Base-by-base conservation (phyloP, 2,113 vertebrate genomes). In the Megaceryle torquata region DNA sequence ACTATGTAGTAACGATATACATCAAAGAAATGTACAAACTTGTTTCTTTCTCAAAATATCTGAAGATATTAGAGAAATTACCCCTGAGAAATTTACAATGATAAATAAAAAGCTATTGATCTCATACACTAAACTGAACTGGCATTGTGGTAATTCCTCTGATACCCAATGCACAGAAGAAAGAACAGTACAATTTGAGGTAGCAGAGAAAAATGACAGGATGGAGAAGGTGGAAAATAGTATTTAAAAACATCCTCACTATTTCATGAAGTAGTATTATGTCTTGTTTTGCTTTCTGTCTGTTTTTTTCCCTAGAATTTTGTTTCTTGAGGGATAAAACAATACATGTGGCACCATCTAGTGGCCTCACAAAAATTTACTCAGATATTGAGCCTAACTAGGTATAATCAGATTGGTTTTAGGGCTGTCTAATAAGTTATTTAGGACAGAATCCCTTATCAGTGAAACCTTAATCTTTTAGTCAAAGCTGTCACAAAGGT, bases 271-370 rank as follows among this genome's bases (percentile, higher is more conserved):
- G 15, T 8, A n/a, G 3, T 37, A n/a, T 43, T 41, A n/a, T 9
- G 7, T n/a, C 41, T 41, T 46, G 2, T 13, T 63, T 53, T 37
- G 21, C 50, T 51, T 51, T 11, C 25, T 51, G 24, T 76, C 25
- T 51, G 12, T 76, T 2, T 10, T 26, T 48, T 26, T 48, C 19
- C 37, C 13, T 43, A 59, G 39, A 70, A 43, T 14, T 61, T 68
- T 26, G 16, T 54, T 88, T 77, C 57, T 74, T 25, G 12, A 59
- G 29, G 6, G 2, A 0, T 48, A 25, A 64, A 67, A 39, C 16
- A 25, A 41, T 56, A 56, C 25, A 37, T 37, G 25, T 82, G n/a
- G 90, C 96, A 76, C 96, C 96, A 93, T 76, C 96, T 96, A 92
- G 93, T 94, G 96, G 88, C 12, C 22, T 37, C 39, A 26, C 15